Evolutionary conservation across 2,113 vertebrate species (phyloP).

Genomic region (Capreolus pygargus): DNA sequence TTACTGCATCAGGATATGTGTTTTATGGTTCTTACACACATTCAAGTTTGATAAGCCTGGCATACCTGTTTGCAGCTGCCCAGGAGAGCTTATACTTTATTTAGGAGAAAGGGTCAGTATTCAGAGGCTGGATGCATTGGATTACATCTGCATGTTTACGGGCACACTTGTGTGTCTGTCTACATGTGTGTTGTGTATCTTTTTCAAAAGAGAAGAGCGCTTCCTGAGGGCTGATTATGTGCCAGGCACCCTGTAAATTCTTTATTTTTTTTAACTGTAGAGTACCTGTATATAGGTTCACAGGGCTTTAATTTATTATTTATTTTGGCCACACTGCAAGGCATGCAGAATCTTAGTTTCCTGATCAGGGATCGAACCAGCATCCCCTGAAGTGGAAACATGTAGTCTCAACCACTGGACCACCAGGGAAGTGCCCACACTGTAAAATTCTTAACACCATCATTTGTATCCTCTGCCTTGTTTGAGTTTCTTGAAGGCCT

Average conservation of each 20-base stretch:
- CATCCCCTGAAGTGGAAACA: background rate
- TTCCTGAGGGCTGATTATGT: background rate
- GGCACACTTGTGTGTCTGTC: background rate
- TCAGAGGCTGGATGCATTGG: background rate
- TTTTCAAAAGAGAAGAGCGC: background rate
- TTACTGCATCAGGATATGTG: background rate
- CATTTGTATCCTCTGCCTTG: background rate
- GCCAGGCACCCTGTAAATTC: background rate
- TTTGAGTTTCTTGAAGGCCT: background rate
- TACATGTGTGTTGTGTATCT: background rate
- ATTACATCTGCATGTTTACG: background rate
- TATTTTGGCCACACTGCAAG: background rate
- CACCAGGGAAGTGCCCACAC: background rate
- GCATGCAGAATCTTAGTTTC: background rate
- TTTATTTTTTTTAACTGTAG: background rate
- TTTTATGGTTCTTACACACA: background rate
- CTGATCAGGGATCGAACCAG: background rate
- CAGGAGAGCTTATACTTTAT: background rate
- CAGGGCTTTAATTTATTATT: background rate
- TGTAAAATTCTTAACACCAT: background rate
- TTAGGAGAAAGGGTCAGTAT: background rate
- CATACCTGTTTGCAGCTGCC: background rate
- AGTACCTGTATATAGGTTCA: background rate
- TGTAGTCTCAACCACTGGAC: background rate
- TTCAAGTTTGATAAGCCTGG: too few relatives aligned